A percentile compares a stretch with the other conserved stretches of the same genome.
phyloP scores from a whole-genome alignment of 2,888 invertebrate species.

The Tigriopus californicus region DNA sequence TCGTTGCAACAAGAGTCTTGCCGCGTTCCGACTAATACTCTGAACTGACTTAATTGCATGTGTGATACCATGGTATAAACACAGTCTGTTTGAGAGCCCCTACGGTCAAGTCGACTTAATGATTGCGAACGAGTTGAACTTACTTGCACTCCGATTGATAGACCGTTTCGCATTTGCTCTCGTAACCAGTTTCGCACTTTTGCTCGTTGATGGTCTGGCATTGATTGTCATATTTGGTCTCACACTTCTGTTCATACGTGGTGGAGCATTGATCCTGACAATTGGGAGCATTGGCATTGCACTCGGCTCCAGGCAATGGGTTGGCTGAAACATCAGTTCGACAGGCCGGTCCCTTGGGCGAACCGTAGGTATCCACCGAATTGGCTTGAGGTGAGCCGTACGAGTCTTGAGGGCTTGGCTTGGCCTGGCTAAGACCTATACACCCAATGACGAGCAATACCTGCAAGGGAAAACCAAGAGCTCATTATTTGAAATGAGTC shows the following conservation, averaged over 20 bases:
- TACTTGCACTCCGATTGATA: slow-evolving; percentile 4
- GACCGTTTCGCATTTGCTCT: slow-evolving; percentile 3
- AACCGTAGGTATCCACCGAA: slow-evolving; percentile 3
- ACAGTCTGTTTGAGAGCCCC: too few species aligned
- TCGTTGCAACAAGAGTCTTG: too few species aligned
- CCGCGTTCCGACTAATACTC: too few species aligned
- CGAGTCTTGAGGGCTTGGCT: not conserved
- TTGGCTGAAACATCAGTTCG: not conserved
- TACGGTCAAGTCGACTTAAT: too few species aligned
- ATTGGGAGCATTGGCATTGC: slow-evolving; percentile 6
- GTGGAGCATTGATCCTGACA: slow-evolving; percentile 7
- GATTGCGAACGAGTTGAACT: too few species aligned
- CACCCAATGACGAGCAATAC: too few species aligned
- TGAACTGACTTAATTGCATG: too few species aligned
- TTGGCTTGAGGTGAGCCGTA: slow-evolving; percentile 12
- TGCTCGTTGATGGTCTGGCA: slow-evolving; percentile 9
- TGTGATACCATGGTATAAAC: too few species aligned
- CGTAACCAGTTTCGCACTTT: slow-evolving; percentile 11
- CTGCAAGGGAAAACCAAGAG: too few species aligned
- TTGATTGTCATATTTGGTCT: slow-evolving; percentile 10
- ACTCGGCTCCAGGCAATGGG: slow-evolving; percentile 2
- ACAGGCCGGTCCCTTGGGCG: slow-evolving; percentile 9
- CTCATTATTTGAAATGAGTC: too few species aligned
- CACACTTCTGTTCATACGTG: slow-evolving; percentile 10
- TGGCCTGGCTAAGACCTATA: not conserved